Conservation (phyloP, 1,140 invertebrate species). For the Holcopasites calliopsidis region DNA sequence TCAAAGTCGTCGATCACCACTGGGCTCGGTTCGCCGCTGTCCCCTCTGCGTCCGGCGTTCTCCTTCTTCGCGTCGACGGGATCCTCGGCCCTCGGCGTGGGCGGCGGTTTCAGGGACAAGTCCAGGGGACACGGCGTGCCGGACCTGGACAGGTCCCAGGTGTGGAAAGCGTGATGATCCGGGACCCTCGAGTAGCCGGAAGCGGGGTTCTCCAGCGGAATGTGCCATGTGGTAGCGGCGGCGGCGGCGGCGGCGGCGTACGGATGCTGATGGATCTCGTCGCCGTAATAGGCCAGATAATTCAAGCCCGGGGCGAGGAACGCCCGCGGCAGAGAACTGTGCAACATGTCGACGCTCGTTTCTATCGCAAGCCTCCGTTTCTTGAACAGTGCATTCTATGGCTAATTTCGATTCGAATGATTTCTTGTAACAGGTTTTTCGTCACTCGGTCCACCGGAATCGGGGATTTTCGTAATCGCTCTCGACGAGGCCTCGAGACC, state of each 20-base stretch:
- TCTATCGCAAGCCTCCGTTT: background rate
- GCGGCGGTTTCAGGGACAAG: slow-evolving; percentile 76
- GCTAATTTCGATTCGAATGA: no score
- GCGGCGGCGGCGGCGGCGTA: slow-evolving; percentile 48
- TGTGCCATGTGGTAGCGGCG: slow-evolving; percentile 53
- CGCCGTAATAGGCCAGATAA: slow-evolving; percentile 73
- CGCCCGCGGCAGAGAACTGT: slow-evolving; percentile 74
- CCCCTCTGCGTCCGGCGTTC: slow-evolving; percentile 24
- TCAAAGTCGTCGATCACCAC: slow-evolving; percentile 52
- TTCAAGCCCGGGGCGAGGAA: slow-evolving; percentile 70
- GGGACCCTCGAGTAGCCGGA: slow-evolving; percentile 51
- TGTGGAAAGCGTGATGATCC: slow-evolving; percentile 48
- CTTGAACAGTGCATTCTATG: no score
- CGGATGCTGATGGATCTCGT: slow-evolving; percentile 63
- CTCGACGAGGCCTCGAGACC: background rate
- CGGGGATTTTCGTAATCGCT: no score
- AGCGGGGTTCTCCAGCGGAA: slow-evolving; percentile 63
- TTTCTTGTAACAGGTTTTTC: no score
- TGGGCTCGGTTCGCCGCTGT: slow-evolving; percentile 22
- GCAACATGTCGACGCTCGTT: slow-evolving; percentile 68
- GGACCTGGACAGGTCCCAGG: slow-evolving; percentile 55
- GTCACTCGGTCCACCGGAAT: background rate
- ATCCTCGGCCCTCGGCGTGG: slow-evolving; percentile 55
- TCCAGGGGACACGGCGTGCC: slow-evolving; percentile 75
- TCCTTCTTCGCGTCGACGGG: slow-evolving; percentile 69